Evolutionary conservation across 92 coral and sea anemone genomes (phyloP).

Genomic region (Isaurus tuberculatus): DNA sequence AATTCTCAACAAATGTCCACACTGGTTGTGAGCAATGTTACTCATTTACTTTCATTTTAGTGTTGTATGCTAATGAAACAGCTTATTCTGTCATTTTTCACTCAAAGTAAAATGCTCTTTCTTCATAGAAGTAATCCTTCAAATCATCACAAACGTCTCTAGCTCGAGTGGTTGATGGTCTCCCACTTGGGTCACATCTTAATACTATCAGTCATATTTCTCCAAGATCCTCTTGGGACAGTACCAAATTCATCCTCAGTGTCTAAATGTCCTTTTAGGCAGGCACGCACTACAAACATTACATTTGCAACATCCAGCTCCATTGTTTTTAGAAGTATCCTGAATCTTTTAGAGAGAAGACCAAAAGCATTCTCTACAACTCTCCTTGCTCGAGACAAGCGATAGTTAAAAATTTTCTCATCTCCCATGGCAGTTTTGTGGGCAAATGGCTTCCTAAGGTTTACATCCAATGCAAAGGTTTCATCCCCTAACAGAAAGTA

Average conservation of each 20-base stretch:
- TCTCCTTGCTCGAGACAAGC: neutral
- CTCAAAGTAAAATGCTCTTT: constrained; percentile 66
- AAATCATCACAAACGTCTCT: constrained; percentile 58
- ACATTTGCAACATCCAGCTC: constrained; percentile 68
- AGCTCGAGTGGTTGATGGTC: constrained; percentile 59
- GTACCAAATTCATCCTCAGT: constrained; percentile 55
- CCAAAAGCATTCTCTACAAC: neutral
- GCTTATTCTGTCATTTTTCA: constrained; percentile 64
- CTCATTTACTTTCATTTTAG: too few relatives aligned
- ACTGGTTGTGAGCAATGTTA: too few relatives aligned
- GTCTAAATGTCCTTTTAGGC: constrained; percentile 54
- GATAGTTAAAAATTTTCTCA: constrained; percentile 54
- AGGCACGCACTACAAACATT: constrained; percentile 61
- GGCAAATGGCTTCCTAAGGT: constrained; percentile 60
- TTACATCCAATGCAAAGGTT: constrained; percentile 69
- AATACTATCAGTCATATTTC: constrained; percentile 36
- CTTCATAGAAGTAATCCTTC: constrained; percentile 62
- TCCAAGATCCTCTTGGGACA: constrained; percentile 53
- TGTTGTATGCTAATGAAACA: too few relatives aligned
- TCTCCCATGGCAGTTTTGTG: constrained; percentile 59
- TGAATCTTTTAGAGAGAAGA: too few relatives aligned
- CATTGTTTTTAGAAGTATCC: too few relatives aligned
- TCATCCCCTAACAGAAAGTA: constrained; percentile 69
- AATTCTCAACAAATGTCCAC: too few relatives aligned
- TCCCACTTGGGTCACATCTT: constrained; percentile 24